Base-by-base conservation (phyloP, 2,797 vertebrate species). In the Peromyscus attwateri region DNA sequence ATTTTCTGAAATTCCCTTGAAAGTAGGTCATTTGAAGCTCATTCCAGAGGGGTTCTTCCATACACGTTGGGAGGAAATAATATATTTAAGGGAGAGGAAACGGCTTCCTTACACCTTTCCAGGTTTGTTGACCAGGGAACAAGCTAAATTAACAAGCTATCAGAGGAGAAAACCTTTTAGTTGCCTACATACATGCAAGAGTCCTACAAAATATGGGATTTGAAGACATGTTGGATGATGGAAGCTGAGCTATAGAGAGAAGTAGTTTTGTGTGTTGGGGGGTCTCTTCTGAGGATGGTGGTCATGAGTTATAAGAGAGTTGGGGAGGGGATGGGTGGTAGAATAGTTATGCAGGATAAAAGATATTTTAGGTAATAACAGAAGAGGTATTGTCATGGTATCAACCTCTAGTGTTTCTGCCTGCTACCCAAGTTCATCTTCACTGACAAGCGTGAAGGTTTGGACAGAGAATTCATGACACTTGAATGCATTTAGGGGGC, bases 261-360 rank as follows among this genome's bases (percentile, higher is more conserved):
- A 49, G 29, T 43, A 19, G 43, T n/a, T 3, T 29, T 43, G 25
- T 75, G 11, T 80, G 19, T 27, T 1, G 4, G 37, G 1, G 55
- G 6, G 13, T 4, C 8, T 71, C 66, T 55, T 75, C 71, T 64
- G 66, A 46, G 27, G 77, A 19, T 25, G 21, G 1, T 66, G 27
- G n/a, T 52, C 11, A n/a, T 46, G 46, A 82, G 40, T 73, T 73
- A 64, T 40, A 21, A n/a, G 68, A 82, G 19, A 9, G 43, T 49
- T 5, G 7, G 25, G 17, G 2, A 81, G 3, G 8, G 1, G 52
- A 13, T 3, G n/a, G 3, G 1, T 89, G 14, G 19, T 46, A 6
- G 57, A 62, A 62, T 31, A n/a, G 8, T 62, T 60, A 62, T 25
- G 6, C 21, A 27, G 27, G 3, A 8, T 49, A 27, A 75, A 25